Conservation (phyloP, 2,888 invertebrate genomes). For the Meloe dianella region DNA sequence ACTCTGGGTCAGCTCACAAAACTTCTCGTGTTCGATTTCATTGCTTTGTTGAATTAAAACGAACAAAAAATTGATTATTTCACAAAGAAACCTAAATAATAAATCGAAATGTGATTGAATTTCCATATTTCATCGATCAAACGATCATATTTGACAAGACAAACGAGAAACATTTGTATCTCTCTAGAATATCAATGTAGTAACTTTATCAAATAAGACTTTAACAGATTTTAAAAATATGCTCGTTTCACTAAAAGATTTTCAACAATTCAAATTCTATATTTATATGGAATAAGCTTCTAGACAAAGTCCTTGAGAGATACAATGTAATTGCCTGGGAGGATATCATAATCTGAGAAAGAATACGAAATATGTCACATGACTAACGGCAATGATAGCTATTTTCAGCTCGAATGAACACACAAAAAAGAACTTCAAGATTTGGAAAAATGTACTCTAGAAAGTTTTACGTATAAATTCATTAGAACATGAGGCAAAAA, state of each 20-base stretch:
- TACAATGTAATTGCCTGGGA: slow-evolving; percentile 23
- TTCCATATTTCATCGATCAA: neutral
- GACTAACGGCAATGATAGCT: slow-evolving; percentile 50
- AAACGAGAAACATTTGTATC: neutral
- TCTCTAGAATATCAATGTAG: neutral
- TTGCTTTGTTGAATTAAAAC: neutral
- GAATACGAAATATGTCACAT: slow-evolving; percentile 40
- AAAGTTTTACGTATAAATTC: neutral
- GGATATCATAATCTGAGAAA: slow-evolving; percentile 37
- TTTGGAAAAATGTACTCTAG: neutral
- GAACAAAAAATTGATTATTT: neutral
- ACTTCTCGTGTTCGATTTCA: too few species aligned
- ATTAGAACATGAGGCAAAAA: neutral
- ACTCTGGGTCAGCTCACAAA: too few species aligned
- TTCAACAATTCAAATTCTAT: too few species aligned
- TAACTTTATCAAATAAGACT: neutral
- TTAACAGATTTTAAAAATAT: too few species aligned
- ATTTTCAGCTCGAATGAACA: slow-evolving; percentile 51
- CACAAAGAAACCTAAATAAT: neutral
- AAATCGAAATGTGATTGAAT: neutral
- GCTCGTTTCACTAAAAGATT: too few species aligned
- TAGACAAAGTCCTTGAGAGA: neutral
- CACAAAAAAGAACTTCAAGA: slow-evolving; percentile 46
- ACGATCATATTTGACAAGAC: neutral
- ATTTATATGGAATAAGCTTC: neutral